phyloP scores from a whole-genome alignment of 2,113 vertebrate genomes.

The Sitta europaea region DNA sequence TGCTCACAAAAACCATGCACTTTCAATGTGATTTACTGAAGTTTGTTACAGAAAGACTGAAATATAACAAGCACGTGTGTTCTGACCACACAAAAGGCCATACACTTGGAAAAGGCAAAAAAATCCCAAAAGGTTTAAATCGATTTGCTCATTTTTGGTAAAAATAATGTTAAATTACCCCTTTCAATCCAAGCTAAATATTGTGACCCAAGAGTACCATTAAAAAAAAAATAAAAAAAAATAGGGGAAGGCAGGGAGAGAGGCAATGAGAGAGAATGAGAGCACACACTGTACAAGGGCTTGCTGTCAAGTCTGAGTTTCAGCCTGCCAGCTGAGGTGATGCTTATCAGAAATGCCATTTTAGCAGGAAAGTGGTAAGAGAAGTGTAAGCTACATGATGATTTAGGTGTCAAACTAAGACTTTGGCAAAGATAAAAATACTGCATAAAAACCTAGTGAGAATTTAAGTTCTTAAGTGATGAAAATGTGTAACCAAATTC shows the following conservation, averaged over 20 bases:
- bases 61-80: not conserved
- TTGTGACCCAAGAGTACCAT: not conserved
- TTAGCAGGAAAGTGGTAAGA: slow-evolving; percentile 37
- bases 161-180: not conserved
- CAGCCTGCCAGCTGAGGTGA: slow-evolving; percentile 40
- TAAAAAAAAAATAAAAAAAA: not conserved
- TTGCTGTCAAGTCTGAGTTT: slow-evolving; percentile 46
- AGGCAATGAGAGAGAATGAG: not conserved
- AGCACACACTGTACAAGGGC: not conserved
- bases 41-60: not conserved
- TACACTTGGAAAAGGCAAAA: not conserved
- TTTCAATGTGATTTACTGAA: slow-evolving; percentile 9
- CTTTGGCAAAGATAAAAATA: slow-evolving; percentile 42
- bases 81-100: not conserved
- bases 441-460: slow-evolving; percentile 19
- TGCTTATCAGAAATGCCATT: slow-evolving; percentile 53
- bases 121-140: not conserved
- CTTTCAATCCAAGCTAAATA: not conserved
- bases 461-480: not conserved
- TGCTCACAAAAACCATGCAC: not conserved
- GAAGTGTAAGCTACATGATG: slow-evolving; percentile 37
- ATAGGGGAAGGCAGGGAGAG: rapidly evolving
- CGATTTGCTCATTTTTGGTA: not conserved
- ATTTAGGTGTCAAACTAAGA: slow-evolving; percentile 43
- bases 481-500: slow-evolving; percentile 14